A percentile compares a stretch with the other conserved stretches of the same genome.
phyloP scores from a whole-genome alignment of 1,140 invertebrate genomes.

The Apis cerana region DNA sequence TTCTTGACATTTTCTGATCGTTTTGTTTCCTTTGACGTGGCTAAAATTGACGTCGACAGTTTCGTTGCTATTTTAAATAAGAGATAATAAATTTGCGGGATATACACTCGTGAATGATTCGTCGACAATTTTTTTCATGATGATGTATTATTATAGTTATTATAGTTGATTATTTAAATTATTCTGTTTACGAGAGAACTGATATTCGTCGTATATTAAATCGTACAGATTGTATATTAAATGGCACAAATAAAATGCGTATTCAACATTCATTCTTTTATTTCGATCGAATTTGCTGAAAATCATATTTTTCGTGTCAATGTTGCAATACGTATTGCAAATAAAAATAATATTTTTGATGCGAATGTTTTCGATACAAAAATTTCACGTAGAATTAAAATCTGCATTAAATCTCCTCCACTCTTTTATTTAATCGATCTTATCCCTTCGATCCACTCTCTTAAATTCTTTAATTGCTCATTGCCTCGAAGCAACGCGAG shows the following conservation, averaged over 20 bases:
- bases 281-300: background rate
- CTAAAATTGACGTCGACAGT: background rate
- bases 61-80: background rate
- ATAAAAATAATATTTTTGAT: background rate
- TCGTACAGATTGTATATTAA: no score
- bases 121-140: no score
- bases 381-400: no score
- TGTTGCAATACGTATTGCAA: background rate
- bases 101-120: background rate
- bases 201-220: no score
- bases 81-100: no score
- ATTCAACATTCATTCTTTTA: background rate
- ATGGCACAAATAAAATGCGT: fast-evolving
- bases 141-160: no score
- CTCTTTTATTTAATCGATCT: background rate
- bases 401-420: background rate
- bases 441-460: background rate
- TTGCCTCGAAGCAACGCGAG: background rate
- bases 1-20: no score
- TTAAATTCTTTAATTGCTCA: background rate
- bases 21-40: background rate
- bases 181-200: no score
- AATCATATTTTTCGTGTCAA: background rate
- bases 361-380: no score
- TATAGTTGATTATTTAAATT: background rate